Evolutionary conservation across 2,113 vertebrate species (phyloP), one percentile per base, ranked within the genome.

Genomic region (Dromas ardeola): DNA sequence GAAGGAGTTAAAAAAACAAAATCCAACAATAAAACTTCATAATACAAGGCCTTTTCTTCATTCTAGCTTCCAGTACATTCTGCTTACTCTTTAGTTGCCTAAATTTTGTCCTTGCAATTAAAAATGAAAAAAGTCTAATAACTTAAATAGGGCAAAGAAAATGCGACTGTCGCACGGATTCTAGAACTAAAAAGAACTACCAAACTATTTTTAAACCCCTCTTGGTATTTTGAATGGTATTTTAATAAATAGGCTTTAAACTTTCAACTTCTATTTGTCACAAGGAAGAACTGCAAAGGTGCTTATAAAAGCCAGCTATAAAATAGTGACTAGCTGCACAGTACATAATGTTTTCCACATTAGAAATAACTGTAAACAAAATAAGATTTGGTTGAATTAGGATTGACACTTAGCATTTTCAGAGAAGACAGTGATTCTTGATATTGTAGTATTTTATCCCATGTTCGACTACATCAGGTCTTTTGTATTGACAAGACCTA

Each of bases 401-500:
- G 90, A 95, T 93, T 83, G 94, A 95, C 96, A 98, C 96, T 97
- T 96, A 97, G 89, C 96, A 98, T 97, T 96, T 96, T 98, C 94
- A 96, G 92, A 95, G 95, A 86, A 97, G 96, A 97, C 84, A 97
- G 96, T 63, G 97, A 97, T 95, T 97, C 94, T 97, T 97, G 96
- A 80, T 81, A 93, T 36, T 96, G 95, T 76, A 97, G 96, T 91
- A 96, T 97, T 97, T 97, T 97, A 97, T 96, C 84, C 96, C 96
- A 97, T 94, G 96, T 88, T 97, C 84, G 88, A 97, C 95, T 97
- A 96, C 93, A 96, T 93, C 96, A 97, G 93, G 93, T 95, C 94
- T 97, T 97, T 97, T 97, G 88, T 97, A 97, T 23, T 97, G 95
- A 97, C 93, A 97, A 97, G 96, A 96, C 76, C 95, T 97, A 98